Conservation (phyloP, 2,888 invertebrate genomes). For the Chrysolina oricalcia region DNA sequence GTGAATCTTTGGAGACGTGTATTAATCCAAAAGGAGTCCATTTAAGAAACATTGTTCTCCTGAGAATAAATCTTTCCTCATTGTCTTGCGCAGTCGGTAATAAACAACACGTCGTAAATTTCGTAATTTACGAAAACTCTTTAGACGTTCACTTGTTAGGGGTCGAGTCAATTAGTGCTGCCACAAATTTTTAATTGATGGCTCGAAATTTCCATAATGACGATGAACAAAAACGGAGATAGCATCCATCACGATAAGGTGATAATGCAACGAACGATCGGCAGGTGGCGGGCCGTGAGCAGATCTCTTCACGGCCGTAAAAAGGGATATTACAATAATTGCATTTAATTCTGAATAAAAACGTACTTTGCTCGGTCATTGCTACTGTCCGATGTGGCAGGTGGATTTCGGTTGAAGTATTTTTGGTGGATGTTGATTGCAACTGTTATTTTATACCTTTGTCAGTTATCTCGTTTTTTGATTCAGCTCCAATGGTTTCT, state of each 20-base stretch:
- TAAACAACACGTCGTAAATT: conserved; percentile 4
- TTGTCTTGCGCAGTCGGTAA: neutral
- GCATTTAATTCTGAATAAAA: conserved; percentile 39
- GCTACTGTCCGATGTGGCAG: conserved; percentile 41
- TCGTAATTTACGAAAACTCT: neutral
- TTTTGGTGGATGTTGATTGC: neutral
- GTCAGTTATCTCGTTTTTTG: no score
- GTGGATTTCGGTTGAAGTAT: conserved; percentile 28
- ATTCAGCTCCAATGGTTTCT: no score
- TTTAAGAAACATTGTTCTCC: no score
- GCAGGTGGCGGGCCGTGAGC: conserved; percentile 36
- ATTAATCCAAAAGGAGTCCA: no score
- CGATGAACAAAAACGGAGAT: conserved; percentile 5
- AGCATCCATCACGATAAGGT: conserved; percentile 17
- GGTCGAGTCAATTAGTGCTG: conserved; percentile 16
- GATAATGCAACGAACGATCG: conserved; percentile 29
- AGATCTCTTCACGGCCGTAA: conserved; percentile 31
- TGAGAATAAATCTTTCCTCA: neutral
- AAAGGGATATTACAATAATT: conserved; percentile 43
- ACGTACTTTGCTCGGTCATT: conserved; percentile 39
- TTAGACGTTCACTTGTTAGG: neutral
- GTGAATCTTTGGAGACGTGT: no score
- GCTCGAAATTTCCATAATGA: conserved; percentile 13
- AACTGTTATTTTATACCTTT: no score
- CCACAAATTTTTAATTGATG: conserved; percentile 18